A percentile compares a stretch with the other conserved stretches of the same genome.
These are phyloP conservation scores for Eciton burchellii DNA, from an alignment of 1,140 invertebrate species.

Conservation along the genomic window DNA sequence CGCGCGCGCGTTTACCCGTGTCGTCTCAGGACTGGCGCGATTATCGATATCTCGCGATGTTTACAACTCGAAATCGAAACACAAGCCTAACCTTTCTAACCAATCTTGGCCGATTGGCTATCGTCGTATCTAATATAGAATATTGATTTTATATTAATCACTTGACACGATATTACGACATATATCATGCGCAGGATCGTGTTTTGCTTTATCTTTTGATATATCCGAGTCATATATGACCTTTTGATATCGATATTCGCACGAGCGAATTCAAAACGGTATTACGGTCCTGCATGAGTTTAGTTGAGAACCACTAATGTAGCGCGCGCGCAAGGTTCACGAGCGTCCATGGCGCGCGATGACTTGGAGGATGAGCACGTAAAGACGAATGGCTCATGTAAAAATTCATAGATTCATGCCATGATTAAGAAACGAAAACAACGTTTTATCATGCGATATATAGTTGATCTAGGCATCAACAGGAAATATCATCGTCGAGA, in stretches of 20 bases:
- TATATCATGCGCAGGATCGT: no score
- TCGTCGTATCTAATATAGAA: neutral
- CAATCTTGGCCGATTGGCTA: neutral
- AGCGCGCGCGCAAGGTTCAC: conserved; percentile 16
- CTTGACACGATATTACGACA: no score
- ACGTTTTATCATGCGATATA: neutral
- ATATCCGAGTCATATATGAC: no score
- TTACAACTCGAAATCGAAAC: conserved; percentile 63
- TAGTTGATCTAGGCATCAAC: conserved; percentile 3
- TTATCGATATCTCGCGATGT: conserved; percentile 54
- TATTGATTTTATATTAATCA: neutral
- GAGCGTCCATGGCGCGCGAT: conserved; percentile 33
- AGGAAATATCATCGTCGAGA: neutral
- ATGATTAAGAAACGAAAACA: conserved; percentile 12
- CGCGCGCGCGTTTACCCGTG: conserved; percentile 27
- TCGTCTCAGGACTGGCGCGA: conserved; percentile 11
- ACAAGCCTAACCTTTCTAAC: neutral
- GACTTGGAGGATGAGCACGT: conserved; percentile 57
- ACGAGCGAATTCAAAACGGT: neutral
- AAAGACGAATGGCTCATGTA: conserved; percentile 52
- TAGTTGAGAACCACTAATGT: conserved; percentile 37
- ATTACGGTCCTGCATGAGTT: neutral
- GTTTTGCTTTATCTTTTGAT: no score
- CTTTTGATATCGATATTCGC: neutral
- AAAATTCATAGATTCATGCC: conserved; percentile 11